Evolutionary conservation across 2,888 invertebrate genomes (phyloP).

Genomic region (Antitype chi): DNA sequence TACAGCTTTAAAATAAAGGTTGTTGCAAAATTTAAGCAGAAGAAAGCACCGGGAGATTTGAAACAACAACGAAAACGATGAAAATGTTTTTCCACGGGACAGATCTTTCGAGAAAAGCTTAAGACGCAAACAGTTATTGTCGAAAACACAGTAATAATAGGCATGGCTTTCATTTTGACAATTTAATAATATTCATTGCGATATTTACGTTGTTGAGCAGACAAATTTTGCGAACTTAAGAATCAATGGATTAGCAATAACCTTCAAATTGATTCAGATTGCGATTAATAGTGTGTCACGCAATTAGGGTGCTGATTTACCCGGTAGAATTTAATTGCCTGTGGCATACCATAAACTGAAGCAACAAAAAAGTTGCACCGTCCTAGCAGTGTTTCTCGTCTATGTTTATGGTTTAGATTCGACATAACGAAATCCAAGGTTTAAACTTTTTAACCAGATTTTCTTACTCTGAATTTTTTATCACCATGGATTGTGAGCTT

Average conservation of each 20-base stretch:
- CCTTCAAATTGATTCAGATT: too few relatives aligned
- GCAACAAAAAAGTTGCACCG: not conserved
- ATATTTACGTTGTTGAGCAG: too few relatives aligned
- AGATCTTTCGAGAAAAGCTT: not conserved
- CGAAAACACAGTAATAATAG: not conserved
- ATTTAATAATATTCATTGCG: too few relatives aligned
- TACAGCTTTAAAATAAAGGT: not conserved
- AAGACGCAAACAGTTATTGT: too few relatives aligned
- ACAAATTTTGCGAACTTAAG: too few relatives aligned
- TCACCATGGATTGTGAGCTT: not conserved
- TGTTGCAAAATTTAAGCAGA: constrained; percentile 3
- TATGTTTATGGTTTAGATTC: not conserved
- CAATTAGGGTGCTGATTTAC: not conserved
- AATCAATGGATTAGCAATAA: too few relatives aligned
- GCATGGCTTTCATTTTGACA: too few relatives aligned
- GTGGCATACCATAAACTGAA: not conserved
- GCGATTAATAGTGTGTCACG: too few relatives aligned
- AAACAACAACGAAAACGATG: not conserved
- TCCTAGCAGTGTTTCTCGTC: not conserved
- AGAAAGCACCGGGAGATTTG: not conserved
- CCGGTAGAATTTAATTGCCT: not conserved
- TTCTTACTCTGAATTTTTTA: not conserved
- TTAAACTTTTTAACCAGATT: not conserved
- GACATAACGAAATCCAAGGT: not conserved
- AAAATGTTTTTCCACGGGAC: not conserved